Evolutionary conservation across 2,888 invertebrate genomes (phyloP).

Genomic region (Cordilura impudica): DNA sequence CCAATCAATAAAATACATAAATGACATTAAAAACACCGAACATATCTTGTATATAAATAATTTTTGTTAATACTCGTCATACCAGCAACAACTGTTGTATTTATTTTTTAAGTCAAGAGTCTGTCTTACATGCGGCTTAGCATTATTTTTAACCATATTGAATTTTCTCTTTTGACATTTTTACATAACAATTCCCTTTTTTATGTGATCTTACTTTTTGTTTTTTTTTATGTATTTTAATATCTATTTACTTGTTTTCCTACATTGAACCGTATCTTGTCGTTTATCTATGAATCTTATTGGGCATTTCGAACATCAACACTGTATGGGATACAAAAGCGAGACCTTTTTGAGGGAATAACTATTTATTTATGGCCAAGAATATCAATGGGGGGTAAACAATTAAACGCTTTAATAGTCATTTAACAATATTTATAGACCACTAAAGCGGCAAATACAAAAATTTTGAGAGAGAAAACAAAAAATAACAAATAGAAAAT

Average conservation of each 20-base stretch:
- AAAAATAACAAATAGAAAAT: not conserved
- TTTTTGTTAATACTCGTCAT: too few relatives aligned
- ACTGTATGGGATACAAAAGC: not conserved
- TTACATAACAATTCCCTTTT: slow-evolving; percentile 44
- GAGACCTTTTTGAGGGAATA: slow-evolving; percentile 46
- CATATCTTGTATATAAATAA: too few relatives aligned
- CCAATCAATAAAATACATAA: slow-evolving; percentile 42
- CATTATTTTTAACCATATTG: not conserved
- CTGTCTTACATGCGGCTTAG: not conserved
- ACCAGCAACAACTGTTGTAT: not conserved
- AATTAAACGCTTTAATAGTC: slow-evolving; percentile 63
- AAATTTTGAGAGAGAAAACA: not conserved
- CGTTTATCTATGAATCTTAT: slow-evolving; percentile 38
- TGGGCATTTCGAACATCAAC: slow-evolving; percentile 37
- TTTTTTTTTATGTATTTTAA: not conserved
- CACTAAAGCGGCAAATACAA: slow-evolving; percentile 51
- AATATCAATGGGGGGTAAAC: slow-evolving; percentile 62
- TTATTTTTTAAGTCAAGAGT: not conserved
- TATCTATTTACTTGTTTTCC: not conserved
- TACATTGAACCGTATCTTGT: slow-evolving; percentile 10
- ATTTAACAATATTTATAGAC: slow-evolving; percentile 63
- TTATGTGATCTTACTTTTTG: not conserved
- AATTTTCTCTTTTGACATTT: not conserved
- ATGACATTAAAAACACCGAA: slow-evolving; percentile 20
- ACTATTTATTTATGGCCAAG: slow-evolving; percentile 53